These are phyloP conservation scores for Gadus macrocephalus DNA, from an alignment of 2,113 vertebrate genomes.

Conservation along the genomic window DNA sequence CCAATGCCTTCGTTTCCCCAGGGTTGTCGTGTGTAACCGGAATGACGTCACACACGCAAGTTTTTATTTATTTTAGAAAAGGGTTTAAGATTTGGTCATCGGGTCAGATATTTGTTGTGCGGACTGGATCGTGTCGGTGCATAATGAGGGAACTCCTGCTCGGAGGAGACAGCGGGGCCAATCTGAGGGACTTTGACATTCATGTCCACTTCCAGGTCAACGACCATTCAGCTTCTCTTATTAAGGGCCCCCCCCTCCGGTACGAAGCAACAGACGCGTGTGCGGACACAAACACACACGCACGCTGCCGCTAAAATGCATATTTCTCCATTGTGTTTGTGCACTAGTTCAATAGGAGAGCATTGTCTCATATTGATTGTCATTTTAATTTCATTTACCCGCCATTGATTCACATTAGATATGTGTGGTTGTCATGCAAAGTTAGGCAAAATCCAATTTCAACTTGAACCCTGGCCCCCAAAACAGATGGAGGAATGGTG, in stretches of 20 bases:
- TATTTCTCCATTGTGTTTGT: constrained; percentile 65
- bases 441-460: constrained; percentile 61
- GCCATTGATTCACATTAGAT: constrained; percentile 67
- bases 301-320: constrained; percentile 54
- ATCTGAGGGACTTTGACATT: constrained; percentile 63
- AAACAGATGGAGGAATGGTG: constrained; percentile 64
- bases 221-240: constrained; percentile 62
- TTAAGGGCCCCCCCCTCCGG: constrained; percentile 63
- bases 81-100: background rate
- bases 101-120: background rate
- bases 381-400: constrained; percentile 67
- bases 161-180: constrained; percentile 53
- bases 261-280: constrained; percentile 17
- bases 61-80: background rate
- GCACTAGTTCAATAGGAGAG: constrained; percentile 57
- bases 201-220: constrained; percentile 72
- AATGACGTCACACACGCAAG: background rate
- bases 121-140: background rate
- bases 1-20: constrained; percentile 1
- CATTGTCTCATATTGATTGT: constrained; percentile 68
- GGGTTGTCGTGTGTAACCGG: background rate
- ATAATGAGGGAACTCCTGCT: constrained; percentile 5
- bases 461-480: constrained; percentile 49
- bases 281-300: constrained; percentile 56
- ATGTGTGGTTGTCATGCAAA: constrained; percentile 67